Evolutionary conservation across 2,797 vertebrate genomes (phyloP).

Genomic region (Bryconaethiops microstoma): DNA sequence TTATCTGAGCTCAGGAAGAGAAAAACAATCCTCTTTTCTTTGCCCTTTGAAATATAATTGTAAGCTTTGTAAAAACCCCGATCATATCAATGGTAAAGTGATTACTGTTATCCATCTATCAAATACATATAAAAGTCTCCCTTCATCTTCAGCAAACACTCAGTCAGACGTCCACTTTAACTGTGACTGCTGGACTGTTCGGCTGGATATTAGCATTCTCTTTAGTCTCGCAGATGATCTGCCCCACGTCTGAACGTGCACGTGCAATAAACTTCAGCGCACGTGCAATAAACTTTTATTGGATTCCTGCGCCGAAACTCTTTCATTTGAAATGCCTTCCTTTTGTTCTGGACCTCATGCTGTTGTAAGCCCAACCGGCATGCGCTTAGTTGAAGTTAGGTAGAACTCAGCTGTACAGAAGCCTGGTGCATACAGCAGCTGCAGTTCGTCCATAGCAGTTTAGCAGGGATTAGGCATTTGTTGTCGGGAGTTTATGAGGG

Average conservation of each 20-base stretch:
- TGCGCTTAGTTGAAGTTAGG: background rate
- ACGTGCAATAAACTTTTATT: background rate
- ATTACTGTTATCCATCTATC: conserved; percentile 44
- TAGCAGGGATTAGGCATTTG: conserved; percentile 15
- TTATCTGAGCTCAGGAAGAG: conserved; percentile 15
- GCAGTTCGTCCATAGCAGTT: background rate
- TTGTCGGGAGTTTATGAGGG: background rate
- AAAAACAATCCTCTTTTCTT: conserved; percentile 14
- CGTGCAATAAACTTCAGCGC: too few relatives aligned
- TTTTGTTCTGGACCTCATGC: conserved; percentile 11
- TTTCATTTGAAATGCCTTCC: background rate
- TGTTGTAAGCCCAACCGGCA: background rate
- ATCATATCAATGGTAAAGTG: conserved; percentile 41
- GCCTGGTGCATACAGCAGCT: conserved; percentile 19
- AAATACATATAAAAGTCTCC: conserved; percentile 39
- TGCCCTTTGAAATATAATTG: conserved; percentile 38
- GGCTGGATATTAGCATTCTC: conserved; percentile 28
- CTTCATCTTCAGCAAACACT: conserved; percentile 33
- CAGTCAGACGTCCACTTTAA: conserved; percentile 22
- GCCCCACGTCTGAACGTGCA: background rate
- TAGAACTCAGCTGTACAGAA: background rate
- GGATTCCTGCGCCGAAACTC: background rate
- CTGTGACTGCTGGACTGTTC: background rate
- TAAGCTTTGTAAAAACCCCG: conserved; percentile 3
- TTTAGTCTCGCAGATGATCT: conserved; percentile 19